These are phyloP conservation scores for Agelas oroides DNA, from an alignment of 37 sponge, comb jelly and placozoan species.

Conservation along the genomic window DNA sequence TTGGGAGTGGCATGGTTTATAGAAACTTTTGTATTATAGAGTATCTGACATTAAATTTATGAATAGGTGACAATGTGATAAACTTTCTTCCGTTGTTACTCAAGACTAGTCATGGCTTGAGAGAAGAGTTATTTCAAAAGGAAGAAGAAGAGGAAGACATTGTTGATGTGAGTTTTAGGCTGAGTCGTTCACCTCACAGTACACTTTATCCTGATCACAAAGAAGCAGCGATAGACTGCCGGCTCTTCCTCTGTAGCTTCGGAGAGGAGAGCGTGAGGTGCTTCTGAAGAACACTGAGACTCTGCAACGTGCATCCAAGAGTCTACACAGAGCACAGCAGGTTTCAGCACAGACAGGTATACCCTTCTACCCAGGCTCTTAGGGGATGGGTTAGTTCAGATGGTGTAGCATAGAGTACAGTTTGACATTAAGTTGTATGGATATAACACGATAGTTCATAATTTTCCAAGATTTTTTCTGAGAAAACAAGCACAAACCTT, in stretches of 20 bases:
- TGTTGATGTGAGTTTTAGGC: background rate
- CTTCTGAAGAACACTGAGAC: conserved; percentile 67
- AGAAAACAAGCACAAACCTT: too few species aligned
- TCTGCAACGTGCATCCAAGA: conserved; percentile 53
- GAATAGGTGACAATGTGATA: too few species aligned
- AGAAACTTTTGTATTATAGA: too few species aligned
- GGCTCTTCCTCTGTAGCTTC: background rate
- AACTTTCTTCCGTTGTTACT: too few species aligned
- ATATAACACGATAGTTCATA: too few species aligned
- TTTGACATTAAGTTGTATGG: too few species aligned
- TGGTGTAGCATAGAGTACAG: too few species aligned
- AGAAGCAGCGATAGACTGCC: too few species aligned
- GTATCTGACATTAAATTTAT: too few species aligned
- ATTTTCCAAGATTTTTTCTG: too few species aligned
- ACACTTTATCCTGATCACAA: too few species aligned
- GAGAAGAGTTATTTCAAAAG: background rate
- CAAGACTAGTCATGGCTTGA: background rate
- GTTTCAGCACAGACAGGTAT: conserved; percentile 76
- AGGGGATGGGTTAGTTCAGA: background rate
- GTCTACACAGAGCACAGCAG: conserved; percentile 57
- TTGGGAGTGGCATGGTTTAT: too few species aligned
- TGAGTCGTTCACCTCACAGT: background rate
- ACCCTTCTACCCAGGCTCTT: background rate
- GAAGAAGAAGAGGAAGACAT: background rate
- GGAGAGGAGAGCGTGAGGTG: background rate